These are phyloP conservation scores for Psammodynastes pulverulentus DNA, from an alignment of 2,113 vertebrate genomes.

Conservation along the genomic window DNA sequence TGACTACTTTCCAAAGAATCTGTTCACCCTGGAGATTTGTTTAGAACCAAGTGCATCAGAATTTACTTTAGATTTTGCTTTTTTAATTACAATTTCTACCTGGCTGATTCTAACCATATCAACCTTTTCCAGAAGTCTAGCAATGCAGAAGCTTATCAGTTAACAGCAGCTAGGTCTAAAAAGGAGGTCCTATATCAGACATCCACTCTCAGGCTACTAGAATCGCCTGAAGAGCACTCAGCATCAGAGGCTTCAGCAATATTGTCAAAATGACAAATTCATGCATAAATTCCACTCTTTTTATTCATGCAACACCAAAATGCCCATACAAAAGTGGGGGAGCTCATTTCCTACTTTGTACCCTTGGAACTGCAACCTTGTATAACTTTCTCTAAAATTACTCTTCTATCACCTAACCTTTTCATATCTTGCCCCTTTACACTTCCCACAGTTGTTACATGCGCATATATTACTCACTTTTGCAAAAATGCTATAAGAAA, in stretches of 20 bases:
- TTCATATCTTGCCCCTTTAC: neutral
- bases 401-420: neutral
- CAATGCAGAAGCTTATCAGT: neutral
- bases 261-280: neutral
- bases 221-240: neutral
- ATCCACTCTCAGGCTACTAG: neutral
- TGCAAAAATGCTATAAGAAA: neutral
- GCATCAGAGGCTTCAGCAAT: neutral
- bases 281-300: neutral
- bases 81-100: neutral
- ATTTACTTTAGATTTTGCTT: neutral
- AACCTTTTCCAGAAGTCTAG: neutral
- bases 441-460: neutral
- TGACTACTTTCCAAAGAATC: neutral
- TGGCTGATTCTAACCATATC: neutral
- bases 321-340: neutral
- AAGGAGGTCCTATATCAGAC: neutral
- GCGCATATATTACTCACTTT: neutral
- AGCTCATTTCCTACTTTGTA: neutral
- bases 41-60: neutral
- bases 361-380: neutral
- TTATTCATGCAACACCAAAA: neutral
- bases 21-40: neutral
- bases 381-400: neutral
- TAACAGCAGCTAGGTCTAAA: neutral